These are phyloP conservation scores for Sphaeridia pumilis DNA, from an alignment of 2,888 invertebrate genomes.

Conservation along the genomic window DNA sequence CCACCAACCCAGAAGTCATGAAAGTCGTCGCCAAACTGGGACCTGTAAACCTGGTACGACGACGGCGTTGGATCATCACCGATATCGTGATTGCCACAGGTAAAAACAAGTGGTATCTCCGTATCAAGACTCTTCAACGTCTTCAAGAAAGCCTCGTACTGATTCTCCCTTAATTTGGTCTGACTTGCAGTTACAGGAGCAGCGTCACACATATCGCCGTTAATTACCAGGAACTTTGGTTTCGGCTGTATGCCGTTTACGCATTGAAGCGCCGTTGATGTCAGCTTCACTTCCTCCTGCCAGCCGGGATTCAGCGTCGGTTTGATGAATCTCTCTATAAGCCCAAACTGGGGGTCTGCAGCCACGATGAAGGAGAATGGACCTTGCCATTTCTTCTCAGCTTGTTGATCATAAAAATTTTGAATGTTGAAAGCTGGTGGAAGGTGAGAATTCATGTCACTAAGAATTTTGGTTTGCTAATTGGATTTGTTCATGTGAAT, in stretches of 20 bases:
- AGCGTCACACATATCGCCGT: slow-evolving; percentile 45
- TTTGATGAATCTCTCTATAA: slow-evolving; percentile 40
- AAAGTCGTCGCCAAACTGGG: slow-evolving; percentile 43
- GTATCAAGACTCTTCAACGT: slow-evolving; percentile 39
- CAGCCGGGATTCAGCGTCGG: slow-evolving; percentile 38
- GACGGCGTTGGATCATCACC: slow-evolving; percentile 42
- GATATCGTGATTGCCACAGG: slow-evolving; percentile 47
- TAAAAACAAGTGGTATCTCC: slow-evolving; percentile 43
- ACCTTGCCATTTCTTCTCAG: slow-evolving; percentile 38
- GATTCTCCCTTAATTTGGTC: slow-evolving; percentile 31
- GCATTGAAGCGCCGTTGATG: slow-evolving; percentile 39
- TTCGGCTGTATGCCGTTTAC: slow-evolving; percentile 42
- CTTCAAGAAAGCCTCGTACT: slow-evolving; percentile 39
- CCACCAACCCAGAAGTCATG: slow-evolving; percentile 44
- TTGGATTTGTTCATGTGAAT: no score
- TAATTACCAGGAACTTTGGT: slow-evolving; percentile 43
- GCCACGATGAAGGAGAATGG: slow-evolving; percentile 44
- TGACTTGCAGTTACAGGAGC: slow-evolving; percentile 38
- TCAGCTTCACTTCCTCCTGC: slow-evolving; percentile 41
- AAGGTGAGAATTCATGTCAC: no score
- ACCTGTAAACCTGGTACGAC: slow-evolving; percentile 37
- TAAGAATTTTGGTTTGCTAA: no score
- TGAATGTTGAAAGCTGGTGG: slow-evolving; percentile 9
- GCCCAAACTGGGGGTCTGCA: slow-evolving; percentile 45
- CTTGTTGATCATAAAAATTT: slow-evolving; percentile 7